Evolutionary conservation across 2,113 vertebrate species (phyloP), one percentile per base, ranked within the genome.

Genomic region (Sebastes schlegelii): DNA sequence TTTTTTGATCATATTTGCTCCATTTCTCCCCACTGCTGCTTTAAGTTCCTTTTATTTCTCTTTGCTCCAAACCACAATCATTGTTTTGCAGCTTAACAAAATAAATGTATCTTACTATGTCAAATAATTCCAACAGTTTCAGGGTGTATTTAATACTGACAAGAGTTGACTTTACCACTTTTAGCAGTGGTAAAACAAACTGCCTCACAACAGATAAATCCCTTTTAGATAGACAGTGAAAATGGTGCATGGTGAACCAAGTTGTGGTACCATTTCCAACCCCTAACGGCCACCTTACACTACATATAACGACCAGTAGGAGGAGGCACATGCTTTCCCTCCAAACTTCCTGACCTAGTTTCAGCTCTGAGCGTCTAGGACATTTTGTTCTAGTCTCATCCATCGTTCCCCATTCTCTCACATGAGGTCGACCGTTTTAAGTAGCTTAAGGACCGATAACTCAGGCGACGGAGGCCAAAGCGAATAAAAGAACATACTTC

Each of bases 361-460:
- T 92, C 46, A 80, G 42, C 63, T 71, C 62, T 57, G 76, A 76
- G 87, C 63, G 88, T 94, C 92, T 93, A 80, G 95, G 81, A 95
- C 95, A 95, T 93, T 94, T 82, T 96, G 95, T 96, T 94, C 94
- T 93, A 9, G 88, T 92, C 83, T 91, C 84, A 70, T 82, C 80
- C 76, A 76, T 83, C 45, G 55, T 86, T 79, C 87, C 83, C 61
- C 61, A 57, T 89, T 87, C 75, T 76, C 86, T 93, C 86, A 89
- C 88, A 90, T 75, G 81, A 89, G 89, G 90, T 89, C 90, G 91
- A 88, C 67, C 62, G 63, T 76, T 87, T 83, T 84, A 87, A 89
- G 89, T 80, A 74, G 84, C 80, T 88, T 83, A 82, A 69, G 77
- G 65, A 82, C 51, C 43, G 48, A 79, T 70, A 51, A 54, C 55